Evolutionary conservation across 2,797 vertebrate genomes (phyloP).

Genomic region (Ptychadena robeensis): DNA sequence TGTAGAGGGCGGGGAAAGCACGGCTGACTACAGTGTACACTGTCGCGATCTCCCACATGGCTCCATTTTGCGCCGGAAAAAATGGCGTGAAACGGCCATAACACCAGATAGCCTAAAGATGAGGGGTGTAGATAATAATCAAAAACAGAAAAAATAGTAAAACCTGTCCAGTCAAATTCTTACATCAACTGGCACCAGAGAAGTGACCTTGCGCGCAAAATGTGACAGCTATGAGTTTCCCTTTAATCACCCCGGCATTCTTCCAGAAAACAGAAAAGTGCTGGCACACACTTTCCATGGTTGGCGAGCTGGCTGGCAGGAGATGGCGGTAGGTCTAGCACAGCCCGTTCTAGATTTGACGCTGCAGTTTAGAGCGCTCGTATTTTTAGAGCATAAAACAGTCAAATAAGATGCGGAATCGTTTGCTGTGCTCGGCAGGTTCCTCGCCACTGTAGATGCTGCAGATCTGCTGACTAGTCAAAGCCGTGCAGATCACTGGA

Average conservation of each 20-base stretch:
- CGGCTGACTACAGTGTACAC: too few relatives aligned
- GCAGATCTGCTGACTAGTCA: slow-evolving; percentile 25
- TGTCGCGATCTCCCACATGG: too few relatives aligned
- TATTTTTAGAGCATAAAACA: slow-evolving; percentile 7
- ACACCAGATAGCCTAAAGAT: too few relatives aligned
- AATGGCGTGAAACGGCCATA: too few relatives aligned
- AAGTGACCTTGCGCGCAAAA: too few relatives aligned
- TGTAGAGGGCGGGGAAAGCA: too few relatives aligned
- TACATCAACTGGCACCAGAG: too few relatives aligned
- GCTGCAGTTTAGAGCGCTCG: neutral
- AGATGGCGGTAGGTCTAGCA: neutral
- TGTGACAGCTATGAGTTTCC: too few relatives aligned
- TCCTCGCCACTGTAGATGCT: slow-evolving; percentile 14
- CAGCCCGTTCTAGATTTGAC: neutral
- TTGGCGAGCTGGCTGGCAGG: neutral
- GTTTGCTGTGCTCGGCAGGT: slow-evolving; percentile 20
- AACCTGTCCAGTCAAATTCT: too few relatives aligned
- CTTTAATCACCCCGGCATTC: neutral
- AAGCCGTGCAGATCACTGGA: slow-evolving; percentile 14
- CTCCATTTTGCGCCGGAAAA: too few relatives aligned
- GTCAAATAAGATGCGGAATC: neutral
- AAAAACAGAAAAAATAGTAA: too few relatives aligned
- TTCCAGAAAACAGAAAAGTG: neutral
- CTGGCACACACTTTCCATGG: neutral
- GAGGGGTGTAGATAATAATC: too few relatives aligned